Percentiles rank a stretch among this genome's conserved stretches.
phyloP scores from a whole-genome alignment of 2,113 vertebrate genomes.

The Poecile atricapillus region DNA sequence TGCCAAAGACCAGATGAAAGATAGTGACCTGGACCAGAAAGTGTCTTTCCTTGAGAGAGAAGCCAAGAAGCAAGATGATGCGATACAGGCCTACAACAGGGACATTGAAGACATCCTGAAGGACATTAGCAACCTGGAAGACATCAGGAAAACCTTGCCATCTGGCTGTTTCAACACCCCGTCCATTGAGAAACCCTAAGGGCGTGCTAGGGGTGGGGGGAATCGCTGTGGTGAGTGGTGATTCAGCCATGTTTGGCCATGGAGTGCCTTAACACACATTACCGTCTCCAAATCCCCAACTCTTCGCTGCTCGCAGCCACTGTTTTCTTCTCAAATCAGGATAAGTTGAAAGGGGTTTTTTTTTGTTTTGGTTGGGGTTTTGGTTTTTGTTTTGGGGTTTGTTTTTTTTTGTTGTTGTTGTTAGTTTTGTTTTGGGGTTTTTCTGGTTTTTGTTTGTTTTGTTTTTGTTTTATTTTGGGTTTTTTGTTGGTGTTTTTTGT shows the following conservation, averaged over 20 bases:
- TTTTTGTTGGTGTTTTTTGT: not conserved
- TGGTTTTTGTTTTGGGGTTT: not conserved
- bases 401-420: too few relatives aligned
- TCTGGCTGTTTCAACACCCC: constrained; percentile 95
- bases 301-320: constrained; percentile 64
- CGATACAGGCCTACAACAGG: constrained; percentile 86
- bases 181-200: constrained; percentile 87
- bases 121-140: constrained; percentile 92
- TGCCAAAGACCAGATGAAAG: constrained; percentile 87
- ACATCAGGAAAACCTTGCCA: constrained; percentile 93
- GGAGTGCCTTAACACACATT: constrained; percentile 81
- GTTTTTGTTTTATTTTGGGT: not conserved
- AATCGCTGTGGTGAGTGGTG: not conserved
- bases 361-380: not conserved
- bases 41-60: constrained; percentile 84
- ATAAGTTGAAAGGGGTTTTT: constrained; percentile 42
- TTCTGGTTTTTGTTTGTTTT: not conserved
- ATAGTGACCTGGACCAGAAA: constrained; percentile 85
- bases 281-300: constrained; percentile 68
- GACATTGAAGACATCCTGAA: constrained; percentile 90
- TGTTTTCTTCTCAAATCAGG: constrained; percentile 66
- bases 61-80: constrained; percentile 85
- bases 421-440: not conserved
- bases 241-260: constrained; percentile 66
- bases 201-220: constrained; percentile 13